These are phyloP conservation scores for Electrona antarctica DNA, from an alignment of 2,113 vertebrate species.

Conservation along the genomic window DNA sequence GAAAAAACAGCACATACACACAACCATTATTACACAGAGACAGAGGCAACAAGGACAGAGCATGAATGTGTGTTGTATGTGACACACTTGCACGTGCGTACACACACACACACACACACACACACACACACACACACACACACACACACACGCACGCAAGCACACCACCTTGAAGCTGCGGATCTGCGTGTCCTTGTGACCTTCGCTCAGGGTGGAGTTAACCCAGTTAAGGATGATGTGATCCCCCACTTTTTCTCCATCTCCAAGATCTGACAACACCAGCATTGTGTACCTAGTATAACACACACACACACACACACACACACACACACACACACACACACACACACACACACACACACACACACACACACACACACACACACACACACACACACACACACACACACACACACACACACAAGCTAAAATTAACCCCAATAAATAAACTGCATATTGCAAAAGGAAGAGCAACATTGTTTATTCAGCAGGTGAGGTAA, in stretches of 20 bases:
- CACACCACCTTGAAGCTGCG: constrained; percentile 90
- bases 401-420: neutral
- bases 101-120: neutral
- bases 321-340: neutral
- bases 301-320: neutral
- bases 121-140: neutral
- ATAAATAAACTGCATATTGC: neutral
- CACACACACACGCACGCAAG: neutral
- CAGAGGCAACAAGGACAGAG: neutral
- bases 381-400: neutral
- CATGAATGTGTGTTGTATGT: neutral
- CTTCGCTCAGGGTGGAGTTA: constrained; percentile 86
- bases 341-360: neutral
- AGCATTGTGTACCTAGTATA: constrained; percentile 88
- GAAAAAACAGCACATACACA: neutral
- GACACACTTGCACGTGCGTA: neutral
- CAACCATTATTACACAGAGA: neutral
- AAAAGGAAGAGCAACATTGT: neutral
- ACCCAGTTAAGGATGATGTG: constrained; percentile 94
- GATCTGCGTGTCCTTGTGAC: constrained; percentile 86
- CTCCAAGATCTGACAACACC: constrained; percentile 91
- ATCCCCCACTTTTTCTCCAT: constrained; percentile 91
- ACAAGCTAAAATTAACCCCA: neutral
- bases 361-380: neutral
- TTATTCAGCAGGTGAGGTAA: neutral